phyloP scores from a whole-genome alignment of 2,888 invertebrate species.

The Proisotoma minuta region DNA sequence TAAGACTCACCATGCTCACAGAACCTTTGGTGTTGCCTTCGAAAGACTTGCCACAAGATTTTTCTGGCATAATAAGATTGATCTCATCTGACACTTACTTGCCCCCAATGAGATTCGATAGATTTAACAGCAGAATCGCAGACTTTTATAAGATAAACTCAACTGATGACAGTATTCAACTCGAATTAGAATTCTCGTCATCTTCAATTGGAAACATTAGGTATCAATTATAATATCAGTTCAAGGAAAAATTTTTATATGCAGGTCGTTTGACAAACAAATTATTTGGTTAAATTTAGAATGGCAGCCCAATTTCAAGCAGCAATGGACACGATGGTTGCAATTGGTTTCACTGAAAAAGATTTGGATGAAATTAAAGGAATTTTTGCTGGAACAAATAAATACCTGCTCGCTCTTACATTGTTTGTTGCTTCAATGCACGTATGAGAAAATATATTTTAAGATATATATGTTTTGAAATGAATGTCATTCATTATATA shows the following conservation, averaged over 20 bases:
- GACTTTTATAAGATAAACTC: slow-evolving; percentile 51
- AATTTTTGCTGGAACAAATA: slow-evolving; percentile 91
- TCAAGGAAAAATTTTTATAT: not conserved
- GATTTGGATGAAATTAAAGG: slow-evolving; percentile 95
- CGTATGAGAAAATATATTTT: slow-evolving; percentile 62
- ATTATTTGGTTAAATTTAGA: no score
- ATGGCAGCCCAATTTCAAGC: slow-evolving; percentile 71
- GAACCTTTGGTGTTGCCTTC: slow-evolving; percentile 39
- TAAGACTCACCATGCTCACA: slow-evolving; percentile 40
- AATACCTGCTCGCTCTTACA: slow-evolving; percentile 83
- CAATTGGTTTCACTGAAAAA: slow-evolving; percentile 83
- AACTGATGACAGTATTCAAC: slow-evolving; percentile 34
- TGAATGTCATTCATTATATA: not conserved
- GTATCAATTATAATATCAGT: slow-evolving; percentile 15
- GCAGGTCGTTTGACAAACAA: not conserved
- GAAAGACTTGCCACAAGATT: slow-evolving; percentile 43
- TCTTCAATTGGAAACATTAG: slow-evolving; percentile 43
- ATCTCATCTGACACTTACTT: slow-evolving; percentile 50
- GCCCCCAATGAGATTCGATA: slow-evolving; percentile 55
- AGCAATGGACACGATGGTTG: slow-evolving; percentile 65
- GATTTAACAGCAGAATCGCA: slow-evolving; percentile 52
- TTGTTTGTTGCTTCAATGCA: slow-evolving; percentile 86
- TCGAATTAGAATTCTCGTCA: slow-evolving; percentile 40
- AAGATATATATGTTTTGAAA: not conserved
- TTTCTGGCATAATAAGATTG: slow-evolving; percentile 35